Percentiles rank a stretch among this genome's conserved stretches.
These are phyloP conservation scores for Orgyia antiqua DNA, from an alignment of 2,888 invertebrate species.

Conservation along the genomic window DNA sequence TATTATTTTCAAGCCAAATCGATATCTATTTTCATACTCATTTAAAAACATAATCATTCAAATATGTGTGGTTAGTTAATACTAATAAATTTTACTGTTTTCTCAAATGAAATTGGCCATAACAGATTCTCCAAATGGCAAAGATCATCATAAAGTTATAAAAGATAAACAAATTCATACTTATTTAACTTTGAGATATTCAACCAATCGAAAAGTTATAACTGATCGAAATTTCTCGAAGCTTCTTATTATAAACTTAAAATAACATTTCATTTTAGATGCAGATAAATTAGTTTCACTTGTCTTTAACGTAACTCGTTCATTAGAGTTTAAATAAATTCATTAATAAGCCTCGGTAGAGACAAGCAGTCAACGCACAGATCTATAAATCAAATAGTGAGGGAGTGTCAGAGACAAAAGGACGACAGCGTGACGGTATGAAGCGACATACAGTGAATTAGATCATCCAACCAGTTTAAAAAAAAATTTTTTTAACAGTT, in stretches of 20 bases:
- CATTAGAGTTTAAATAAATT: conserved; percentile 77
- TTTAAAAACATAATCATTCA: too few relatives aligned
- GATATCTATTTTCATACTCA: too few relatives aligned
- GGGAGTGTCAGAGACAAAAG: conserved; percentile 74
- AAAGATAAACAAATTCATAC: conserved; percentile 28
- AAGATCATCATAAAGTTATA: conserved; percentile 24
- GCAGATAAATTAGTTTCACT: conserved; percentile 64
- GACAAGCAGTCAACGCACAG: conserved; percentile 70
- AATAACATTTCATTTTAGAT: conserved; percentile 56
- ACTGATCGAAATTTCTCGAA: conserved; percentile 12
- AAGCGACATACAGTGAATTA: conserved; percentile 34
- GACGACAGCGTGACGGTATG: conserved; percentile 49
- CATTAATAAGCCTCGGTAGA: conserved; percentile 68
- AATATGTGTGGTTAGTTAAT: too few relatives aligned
- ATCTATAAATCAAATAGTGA: conserved; percentile 77
- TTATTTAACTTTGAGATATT: conserved; percentile 21
- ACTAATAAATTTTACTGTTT: conserved; percentile 24
- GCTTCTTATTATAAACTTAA: conserved; percentile 48
- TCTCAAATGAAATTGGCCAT: conserved; percentile 21
- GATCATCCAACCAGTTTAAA: conserved; percentile 5
- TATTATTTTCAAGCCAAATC: too few relatives aligned
- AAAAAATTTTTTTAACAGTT: neutral
- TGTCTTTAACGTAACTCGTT: conserved; percentile 71
- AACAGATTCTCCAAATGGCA: conserved; percentile 18
- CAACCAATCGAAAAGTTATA: conserved; percentile 19